These are phyloP conservation scores for Monochamus alternatus DNA, from an alignment of 2,888 invertebrate genomes.

Conservation along the genomic window DNA sequence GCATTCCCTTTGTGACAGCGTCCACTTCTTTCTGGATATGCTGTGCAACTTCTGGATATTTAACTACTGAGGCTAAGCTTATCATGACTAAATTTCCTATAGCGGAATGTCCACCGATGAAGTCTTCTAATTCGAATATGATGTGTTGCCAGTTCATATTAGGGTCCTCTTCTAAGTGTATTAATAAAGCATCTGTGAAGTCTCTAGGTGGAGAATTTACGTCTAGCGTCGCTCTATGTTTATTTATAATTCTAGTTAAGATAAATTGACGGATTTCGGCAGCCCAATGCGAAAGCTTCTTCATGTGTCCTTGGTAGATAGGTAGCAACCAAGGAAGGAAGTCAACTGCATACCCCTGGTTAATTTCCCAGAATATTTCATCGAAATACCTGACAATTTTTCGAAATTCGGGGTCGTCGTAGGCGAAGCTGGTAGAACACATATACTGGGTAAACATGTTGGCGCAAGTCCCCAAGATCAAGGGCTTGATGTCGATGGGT, in stretches of 20 bases:
- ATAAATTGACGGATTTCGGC: slow-evolving; percentile 83
- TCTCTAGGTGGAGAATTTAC: slow-evolving; percentile 79
- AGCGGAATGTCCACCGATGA: slow-evolving; percentile 91
- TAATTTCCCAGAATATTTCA: slow-evolving; percentile 93
- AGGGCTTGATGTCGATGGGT: slow-evolving; percentile 78
- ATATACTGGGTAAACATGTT: slow-evolving; percentile 92
- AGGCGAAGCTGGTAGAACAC: slow-evolving; percentile 85
- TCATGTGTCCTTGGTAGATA: slow-evolving; percentile 80
- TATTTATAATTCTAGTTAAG: slow-evolving; percentile 79
- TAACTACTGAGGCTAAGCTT: slow-evolving; percentile 79
- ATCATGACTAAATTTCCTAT: slow-evolving; percentile 89
- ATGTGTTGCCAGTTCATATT: slow-evolving; percentile 85
- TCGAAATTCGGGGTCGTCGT: slow-evolving; percentile 80
- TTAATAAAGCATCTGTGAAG: slow-evolving; percentile 85
- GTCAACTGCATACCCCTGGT: slow-evolving; percentile 90
- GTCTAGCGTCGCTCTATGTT: slow-evolving; percentile 72
- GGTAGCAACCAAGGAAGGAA: slow-evolving; percentile 88
- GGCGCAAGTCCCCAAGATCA: slow-evolving; percentile 82
- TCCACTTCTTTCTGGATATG: slow-evolving; percentile 83
- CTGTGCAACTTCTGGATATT: slow-evolving; percentile 77
- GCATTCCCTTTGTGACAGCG: slow-evolving; percentile 72
- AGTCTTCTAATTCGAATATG: slow-evolving; percentile 88
- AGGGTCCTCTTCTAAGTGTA: slow-evolving; percentile 75
- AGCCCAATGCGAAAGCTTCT: slow-evolving; percentile 80
- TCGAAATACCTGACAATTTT: slow-evolving; percentile 82